Percentiles rank a stretch among this genome's conserved stretches.
These are phyloP conservation scores for Pegoplata infirma DNA, from an alignment of 2,888 invertebrate species.

Conservation along the genomic window DNA sequence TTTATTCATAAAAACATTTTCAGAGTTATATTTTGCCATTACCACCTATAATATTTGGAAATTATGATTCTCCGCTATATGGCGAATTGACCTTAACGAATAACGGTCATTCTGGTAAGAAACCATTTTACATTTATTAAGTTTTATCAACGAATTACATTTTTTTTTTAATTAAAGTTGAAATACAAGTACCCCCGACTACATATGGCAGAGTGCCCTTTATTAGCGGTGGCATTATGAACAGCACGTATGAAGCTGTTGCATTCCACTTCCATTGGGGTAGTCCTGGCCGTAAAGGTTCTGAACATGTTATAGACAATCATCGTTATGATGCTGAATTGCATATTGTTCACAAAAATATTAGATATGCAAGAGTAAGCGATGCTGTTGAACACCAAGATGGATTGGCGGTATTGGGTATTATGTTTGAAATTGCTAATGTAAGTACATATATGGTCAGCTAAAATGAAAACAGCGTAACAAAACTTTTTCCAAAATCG, in stretches of 20 bases:
- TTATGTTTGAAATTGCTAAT: conserved; percentile 79
- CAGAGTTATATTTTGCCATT: conserved; percentile 45
- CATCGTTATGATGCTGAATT: conserved; percentile 81
- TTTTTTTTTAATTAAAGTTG: conserved; percentile 62
- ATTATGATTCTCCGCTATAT: conserved; percentile 82
- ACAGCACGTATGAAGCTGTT: conserved; percentile 67
- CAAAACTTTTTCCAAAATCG: too few species aligned
- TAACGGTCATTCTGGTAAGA: conserved; percentile 82
- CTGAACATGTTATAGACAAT: conserved; percentile 75
- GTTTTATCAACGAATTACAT: neutral
- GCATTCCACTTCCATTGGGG: conserved; percentile 84
- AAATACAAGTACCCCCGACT: conserved; percentile 67
- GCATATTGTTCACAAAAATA: conserved; percentile 84
- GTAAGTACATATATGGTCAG: too few species aligned
- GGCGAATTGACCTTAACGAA: conserved; percentile 82
- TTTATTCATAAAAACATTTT: too few species aligned
- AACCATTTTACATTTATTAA: too few species aligned
- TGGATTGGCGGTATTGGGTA: conserved; percentile 83
- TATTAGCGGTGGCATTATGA: conserved; percentile 67
- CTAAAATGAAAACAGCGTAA: too few species aligned
- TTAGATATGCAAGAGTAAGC: conserved; percentile 79
- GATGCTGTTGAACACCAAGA: conserved; percentile 79
- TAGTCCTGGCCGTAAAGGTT: conserved; percentile 83
- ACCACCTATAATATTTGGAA: conserved; percentile 70
- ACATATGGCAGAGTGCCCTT: conserved; percentile 66